Conservation (phyloP, 2,888 invertebrate genomes). For the Orthonychiurus folsomi region DNA sequence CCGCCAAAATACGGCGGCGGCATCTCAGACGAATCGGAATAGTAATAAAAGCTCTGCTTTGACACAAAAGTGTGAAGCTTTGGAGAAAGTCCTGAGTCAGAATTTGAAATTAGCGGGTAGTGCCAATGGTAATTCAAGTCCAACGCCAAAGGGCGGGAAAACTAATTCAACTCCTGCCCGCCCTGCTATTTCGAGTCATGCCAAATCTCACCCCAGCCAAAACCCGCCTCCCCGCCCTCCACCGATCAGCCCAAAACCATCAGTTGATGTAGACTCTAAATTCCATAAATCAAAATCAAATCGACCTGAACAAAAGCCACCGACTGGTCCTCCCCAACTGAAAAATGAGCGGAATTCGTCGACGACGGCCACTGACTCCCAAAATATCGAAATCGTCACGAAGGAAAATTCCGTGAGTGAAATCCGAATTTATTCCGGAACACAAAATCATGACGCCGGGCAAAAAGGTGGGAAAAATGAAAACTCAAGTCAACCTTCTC, state of each 20-base stretch:
- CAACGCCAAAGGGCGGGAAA: not conserved
- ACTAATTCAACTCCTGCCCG: not conserved
- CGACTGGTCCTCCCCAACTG: not conserved
- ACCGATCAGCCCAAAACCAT: not conserved
- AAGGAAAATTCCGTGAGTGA: conserved; percentile 39
- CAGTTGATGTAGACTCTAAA: conserved; percentile 29
- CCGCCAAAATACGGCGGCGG: not conserved
- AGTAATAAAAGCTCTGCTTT: conserved; percentile 12
- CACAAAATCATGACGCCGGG: not conserved
- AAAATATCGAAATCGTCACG: conserved; percentile 38
- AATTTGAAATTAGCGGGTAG: too few species aligned
- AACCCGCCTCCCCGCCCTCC: not conserved
- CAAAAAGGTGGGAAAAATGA: not conserved
- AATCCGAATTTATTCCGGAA: conserved; percentile 36
- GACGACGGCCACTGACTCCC: not conserved
- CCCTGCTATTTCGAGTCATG: not conserved
- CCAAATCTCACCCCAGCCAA: not conserved
- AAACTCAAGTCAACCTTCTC: not conserved
- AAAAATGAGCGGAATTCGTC: not conserved
- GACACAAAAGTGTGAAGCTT: conserved; percentile 33
- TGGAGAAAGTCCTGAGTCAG: conserved; percentile 32
- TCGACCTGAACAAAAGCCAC: not conserved
- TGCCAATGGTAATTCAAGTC: not conserved
- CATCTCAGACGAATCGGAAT: not conserved
- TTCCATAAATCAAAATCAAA: not conserved